A percentile compares a stretch with the other conserved stretches of the same genome.
phyloP scores from a whole-genome alignment of 92 coral and sea anemone genomes.

The Anthopleura xanthogrammica region DNA sequence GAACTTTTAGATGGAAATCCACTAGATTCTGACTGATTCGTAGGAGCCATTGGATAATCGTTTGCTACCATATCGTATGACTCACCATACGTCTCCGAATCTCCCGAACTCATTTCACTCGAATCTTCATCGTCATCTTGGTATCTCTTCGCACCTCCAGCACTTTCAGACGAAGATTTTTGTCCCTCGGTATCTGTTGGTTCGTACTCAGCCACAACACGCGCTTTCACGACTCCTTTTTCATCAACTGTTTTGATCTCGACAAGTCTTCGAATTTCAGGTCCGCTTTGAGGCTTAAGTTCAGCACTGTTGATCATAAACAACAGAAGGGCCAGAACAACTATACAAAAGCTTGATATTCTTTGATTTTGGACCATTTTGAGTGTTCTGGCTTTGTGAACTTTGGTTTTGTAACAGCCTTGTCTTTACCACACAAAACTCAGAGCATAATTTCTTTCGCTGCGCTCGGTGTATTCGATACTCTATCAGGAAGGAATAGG shows the following conservation, averaged over 20 bases:
- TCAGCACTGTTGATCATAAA: neutral
- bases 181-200: neutral
- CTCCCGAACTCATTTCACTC: neutral
- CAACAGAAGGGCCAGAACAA: neutral
- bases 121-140: conserved; percentile 34
- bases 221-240: conserved; percentile 10
- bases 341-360: neutral
- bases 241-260: conserved; percentile 21
- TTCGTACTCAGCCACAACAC: conserved; percentile 10
- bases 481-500: neutral
- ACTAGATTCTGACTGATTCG: neutral
- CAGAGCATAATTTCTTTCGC: neutral
- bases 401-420: neutral
- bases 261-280: conserved; percentile 12
- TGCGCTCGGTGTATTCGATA: neutral
- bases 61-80: neutral
- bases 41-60: conserved; percentile 15
- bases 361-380: neutral
- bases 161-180: conserved; percentile 4
- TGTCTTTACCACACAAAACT: neutral
- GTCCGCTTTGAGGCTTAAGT: neutral
- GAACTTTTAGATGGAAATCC: neutral
- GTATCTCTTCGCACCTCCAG: neutral
- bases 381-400: neutral
- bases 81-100: conserved; percentile 16